Base-by-base conservation (phyloP, 2,113 vertebrate species). In the Reinhardtius hippoglossoides region DNA sequence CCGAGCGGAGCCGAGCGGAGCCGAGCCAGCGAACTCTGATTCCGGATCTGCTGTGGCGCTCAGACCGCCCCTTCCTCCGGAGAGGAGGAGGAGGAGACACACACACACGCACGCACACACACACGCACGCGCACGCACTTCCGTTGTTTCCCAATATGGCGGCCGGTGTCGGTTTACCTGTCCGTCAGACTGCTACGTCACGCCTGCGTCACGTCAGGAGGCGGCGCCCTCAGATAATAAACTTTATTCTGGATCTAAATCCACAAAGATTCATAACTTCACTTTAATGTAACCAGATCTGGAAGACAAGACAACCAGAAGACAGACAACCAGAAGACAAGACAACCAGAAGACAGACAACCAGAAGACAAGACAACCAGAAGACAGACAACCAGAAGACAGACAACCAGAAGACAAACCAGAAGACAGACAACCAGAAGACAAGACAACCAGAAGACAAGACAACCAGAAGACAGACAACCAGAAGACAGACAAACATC, bases 101-200 rank as follows among this genome's bases (percentile, higher is more conserved):
- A 24, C 59, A 10, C 70, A 20, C 75, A 48, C 86, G 71, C 60
- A 44, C 76, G 50, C 35, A 23, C 71, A 37, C 67, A 42, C 72
- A 23, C 59, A 13, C 69, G 16, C 75, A 35, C 87, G 31, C 89
- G 46, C 71, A 26, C 85, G 83, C 77, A 87, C 89, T 94, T 94
- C 93, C 93, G 93, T 59, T 91, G 26, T 82, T 67, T 85, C 92
- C 84, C 88, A 90, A 93, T 90, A 92, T 93, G 92, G 90, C 92
- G 90, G 79, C 87, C 89, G 84, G 85, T 91, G 92, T 94, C 92
- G 87, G 86, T 63, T 94, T 92, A 93, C 92, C 90, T 94, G 92
- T 91, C 92, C 65, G 89, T 90, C 88, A 93, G 76, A 61, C 55
- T 6, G 46, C 50, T 14, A 67, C 87, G 87, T 93, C 90, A 91